Base-by-base conservation (phyloP, 2,797 vertebrate species). In the Cuculus canorus region DNA sequence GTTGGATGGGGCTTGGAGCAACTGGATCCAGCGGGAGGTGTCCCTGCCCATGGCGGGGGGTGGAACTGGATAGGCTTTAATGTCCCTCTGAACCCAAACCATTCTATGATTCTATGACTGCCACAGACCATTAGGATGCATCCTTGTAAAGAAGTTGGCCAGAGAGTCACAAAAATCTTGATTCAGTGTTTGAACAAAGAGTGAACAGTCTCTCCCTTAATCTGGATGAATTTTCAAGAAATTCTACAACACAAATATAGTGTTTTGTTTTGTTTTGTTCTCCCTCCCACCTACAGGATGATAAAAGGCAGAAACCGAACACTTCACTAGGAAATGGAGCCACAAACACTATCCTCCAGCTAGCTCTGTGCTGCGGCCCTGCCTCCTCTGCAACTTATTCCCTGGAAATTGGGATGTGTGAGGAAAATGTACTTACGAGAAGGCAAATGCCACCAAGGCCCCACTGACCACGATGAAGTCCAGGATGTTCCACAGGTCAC, bases 381-480 rank as follows among this genome's bases (percentile, higher is more conserved):
- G 78, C 33, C 54, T 59, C 52, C 54, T 65, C 27, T 45, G 53
- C 5, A 43, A 7, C 7, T 13, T 2, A 21, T 54, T 23, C 28
- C 75, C 64, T 41, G 52, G 52, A 37, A 91, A 88, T 1, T 13
- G 32, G 43, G 69, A 45, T 23, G 30, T 48, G n/a, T 43, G 61
- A 88, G 30, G 83, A 69, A n/a, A 50, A 59, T 16, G 54, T 96
- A 99, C 99, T 99, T 99, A 99, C 99, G 99, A 98, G 98, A 99
- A 99, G 78, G 99, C 99, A 97, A 99, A 99, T 5, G 99, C 99
- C 98, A 99, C 99, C 97, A 99, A 98, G 76, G 99, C 99, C 89
- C 99, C 99, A 98, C 99, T 99, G 99, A 99, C 99, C 97, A 99
- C 99, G 95, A 99, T 99, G 98, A 99, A 99, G 97, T 99, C 99